These are phyloP conservation scores for Panthera leo DNA, from an alignment of 2,113 vertebrate genomes.

Conservation along the genomic window DNA sequence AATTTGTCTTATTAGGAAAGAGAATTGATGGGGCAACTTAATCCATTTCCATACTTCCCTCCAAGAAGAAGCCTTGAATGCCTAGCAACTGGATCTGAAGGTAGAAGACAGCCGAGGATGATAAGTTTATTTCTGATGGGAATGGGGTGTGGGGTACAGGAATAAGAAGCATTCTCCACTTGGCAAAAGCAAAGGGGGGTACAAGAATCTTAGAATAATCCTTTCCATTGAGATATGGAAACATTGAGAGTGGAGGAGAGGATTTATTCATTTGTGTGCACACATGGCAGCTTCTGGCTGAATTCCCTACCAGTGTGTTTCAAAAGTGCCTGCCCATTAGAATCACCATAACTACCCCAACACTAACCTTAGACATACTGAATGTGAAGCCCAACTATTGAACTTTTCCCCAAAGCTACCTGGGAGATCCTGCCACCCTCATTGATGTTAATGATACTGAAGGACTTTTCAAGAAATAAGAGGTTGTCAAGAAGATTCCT, in stretches of 20 bases:
- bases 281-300: background rate
- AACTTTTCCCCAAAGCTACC: background rate
- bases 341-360: background rate
- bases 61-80: background rate
- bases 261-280: accelerated
- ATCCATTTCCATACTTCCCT: background rate
- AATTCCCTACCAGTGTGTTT: background rate
- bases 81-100: background rate
- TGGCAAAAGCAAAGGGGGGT: background rate
- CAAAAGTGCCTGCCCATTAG: background rate
- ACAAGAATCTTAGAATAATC: background rate
- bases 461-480: background rate
- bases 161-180: background rate
- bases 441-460: background rate
- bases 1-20: background rate
- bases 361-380: background rate
- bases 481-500: background rate
- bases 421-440: background rate
- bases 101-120: background rate
- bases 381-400: background rate
- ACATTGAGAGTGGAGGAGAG: background rate
- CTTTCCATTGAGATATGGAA: background rate
- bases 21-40: background rate
- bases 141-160: background rate
- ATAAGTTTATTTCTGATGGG: background rate